Conservation (phyloP, 2,888 invertebrate species). For the Biston stratarius region DNA sequence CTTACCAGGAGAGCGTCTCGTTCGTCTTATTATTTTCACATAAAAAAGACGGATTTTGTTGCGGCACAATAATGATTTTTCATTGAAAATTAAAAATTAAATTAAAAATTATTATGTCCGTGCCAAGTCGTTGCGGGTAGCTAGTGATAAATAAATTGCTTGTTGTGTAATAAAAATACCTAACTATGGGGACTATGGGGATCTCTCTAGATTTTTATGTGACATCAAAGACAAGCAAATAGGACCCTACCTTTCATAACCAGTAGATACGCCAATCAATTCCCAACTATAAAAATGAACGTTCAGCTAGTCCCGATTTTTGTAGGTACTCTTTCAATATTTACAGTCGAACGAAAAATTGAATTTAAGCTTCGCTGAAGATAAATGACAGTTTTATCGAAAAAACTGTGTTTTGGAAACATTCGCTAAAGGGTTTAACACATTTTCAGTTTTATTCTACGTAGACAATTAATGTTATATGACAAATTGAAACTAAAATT, state of each 20-base stretch:
- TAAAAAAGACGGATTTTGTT: too few relatives aligned
- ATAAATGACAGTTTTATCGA: slow-evolving; percentile 10
- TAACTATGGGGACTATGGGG: neutral
- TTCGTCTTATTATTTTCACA: too few relatives aligned
- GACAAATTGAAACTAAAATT: neutral
- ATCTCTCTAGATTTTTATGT: neutral
- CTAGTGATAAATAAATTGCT: neutral
- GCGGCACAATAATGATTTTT: too few relatives aligned
- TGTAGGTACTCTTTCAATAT: neutral
- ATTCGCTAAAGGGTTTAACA: neutral
- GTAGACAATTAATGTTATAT: neutral
- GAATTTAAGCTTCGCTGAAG: slow-evolving; percentile 5
- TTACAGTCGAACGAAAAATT: slow-evolving; percentile 10
- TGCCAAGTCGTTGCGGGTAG: too few relatives aligned
- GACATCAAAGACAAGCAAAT: neutral
- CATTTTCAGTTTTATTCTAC: neutral
- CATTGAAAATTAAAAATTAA: too few relatives aligned
- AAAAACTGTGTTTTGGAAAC: neutral
- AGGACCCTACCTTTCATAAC: too few relatives aligned
- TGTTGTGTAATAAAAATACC: neutral
- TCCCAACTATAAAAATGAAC: neutral
- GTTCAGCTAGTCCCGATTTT: neutral
- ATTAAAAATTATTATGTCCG: too few relatives aligned
- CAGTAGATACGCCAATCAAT: too few relatives aligned
- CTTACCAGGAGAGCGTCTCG: too few relatives aligned